A percentile compares a stretch with the other conserved stretches of the same genome.
Evolutionary conservation across 2,797 vertebrate species (phyloP).

Genomic region (Ispidina picta): DNA sequence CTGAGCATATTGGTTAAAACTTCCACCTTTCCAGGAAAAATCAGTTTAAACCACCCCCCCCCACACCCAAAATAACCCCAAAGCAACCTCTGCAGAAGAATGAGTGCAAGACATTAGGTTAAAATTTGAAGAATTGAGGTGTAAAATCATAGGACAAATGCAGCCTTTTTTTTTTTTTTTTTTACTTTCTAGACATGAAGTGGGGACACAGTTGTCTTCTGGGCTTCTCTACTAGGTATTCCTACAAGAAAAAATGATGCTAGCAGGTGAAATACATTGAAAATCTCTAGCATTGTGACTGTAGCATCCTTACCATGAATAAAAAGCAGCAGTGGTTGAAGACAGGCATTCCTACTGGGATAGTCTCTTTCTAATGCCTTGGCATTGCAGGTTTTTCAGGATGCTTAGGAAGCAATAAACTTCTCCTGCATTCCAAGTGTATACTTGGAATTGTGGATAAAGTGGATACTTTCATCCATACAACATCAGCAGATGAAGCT

Average conservation of each 20-base stretch:
- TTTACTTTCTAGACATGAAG: background rate
- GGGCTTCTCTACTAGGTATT: background rate
- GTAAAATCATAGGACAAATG: background rate
- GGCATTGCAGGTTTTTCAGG: background rate
- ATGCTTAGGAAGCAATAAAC: background rate
- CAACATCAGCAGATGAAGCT: background rate
- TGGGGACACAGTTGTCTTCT: background rate
- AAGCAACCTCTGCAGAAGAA: background rate
- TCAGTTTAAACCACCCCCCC: background rate
- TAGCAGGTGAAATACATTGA: background rate
- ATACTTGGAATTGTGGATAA: no score
- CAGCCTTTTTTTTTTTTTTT: fast-evolving
- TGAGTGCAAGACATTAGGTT: fast-evolving
- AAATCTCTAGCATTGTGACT: background rate
- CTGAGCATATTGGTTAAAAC: background rate
- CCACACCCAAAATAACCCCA: no score
- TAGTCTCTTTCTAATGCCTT: background rate
- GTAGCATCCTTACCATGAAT: background rate
- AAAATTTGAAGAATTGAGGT: background rate
- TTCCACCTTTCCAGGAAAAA: background rate
- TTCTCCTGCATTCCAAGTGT: background rate
- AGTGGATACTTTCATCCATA: background rate
- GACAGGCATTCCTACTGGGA: background rate
- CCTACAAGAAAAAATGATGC: background rate
- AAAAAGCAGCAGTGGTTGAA: background rate